Percentiles rank a stretch among this genome's conserved stretches.
phyloP scores from a whole-genome alignment of 2,888 invertebrate genomes.

The Argynnis bischoffii region DNA sequence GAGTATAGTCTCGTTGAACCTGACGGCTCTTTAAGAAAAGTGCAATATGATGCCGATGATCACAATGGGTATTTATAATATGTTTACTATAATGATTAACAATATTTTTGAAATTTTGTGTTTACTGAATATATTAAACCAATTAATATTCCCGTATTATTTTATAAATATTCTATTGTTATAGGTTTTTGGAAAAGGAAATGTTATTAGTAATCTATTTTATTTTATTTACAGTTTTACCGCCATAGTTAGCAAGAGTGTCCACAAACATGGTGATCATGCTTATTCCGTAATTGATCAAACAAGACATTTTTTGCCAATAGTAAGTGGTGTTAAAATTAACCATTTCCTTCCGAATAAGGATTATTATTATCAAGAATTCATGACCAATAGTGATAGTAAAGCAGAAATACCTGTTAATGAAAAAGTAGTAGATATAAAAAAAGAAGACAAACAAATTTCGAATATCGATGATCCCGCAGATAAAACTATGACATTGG shows the following conservation, averaged over 20 bases:
- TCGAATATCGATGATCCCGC: constrained; percentile 20
- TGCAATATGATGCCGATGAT: constrained; percentile 82
- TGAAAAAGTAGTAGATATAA: constrained; percentile 40
- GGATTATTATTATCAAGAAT: constrained; percentile 47
- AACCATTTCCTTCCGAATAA: constrained; percentile 70
- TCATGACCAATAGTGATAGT: constrained; percentile 39
- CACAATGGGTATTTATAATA: constrained; percentile 71
- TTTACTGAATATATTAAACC: too few species aligned
- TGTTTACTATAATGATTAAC: not conserved
- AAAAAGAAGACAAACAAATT: constrained; percentile 40
- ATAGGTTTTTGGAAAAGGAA: too few species aligned
- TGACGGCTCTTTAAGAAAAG: constrained; percentile 81
- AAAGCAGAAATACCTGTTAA: constrained; percentile 50
- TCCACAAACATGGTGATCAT: constrained; percentile 67
- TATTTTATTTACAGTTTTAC: constrained; percentile 70
- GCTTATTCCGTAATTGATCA: constrained; percentile 66
- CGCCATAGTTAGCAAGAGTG: constrained; percentile 79
- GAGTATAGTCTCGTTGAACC: constrained; percentile 81
- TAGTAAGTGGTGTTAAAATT: constrained; percentile 65
- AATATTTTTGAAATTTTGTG: too few species aligned
- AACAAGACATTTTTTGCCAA: constrained; percentile 62
- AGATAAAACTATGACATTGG: constrained; percentile 24
- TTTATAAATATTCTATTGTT: not conserved
- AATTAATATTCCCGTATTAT: too few species aligned
- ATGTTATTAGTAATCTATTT: not conserved